Conservation (phyloP, 1,140 invertebrate species). For the Potamilus streckersoni region DNA sequence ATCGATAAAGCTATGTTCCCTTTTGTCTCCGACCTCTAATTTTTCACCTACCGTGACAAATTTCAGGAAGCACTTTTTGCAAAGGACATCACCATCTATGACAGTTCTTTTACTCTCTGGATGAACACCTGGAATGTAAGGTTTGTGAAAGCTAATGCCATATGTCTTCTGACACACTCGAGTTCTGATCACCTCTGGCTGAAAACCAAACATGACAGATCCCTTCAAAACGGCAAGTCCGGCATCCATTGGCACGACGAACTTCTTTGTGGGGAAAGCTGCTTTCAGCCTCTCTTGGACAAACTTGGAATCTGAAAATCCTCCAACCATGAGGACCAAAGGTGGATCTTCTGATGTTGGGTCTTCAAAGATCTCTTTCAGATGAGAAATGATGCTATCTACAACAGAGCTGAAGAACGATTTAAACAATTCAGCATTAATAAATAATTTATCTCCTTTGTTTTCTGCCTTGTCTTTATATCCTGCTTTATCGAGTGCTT, state of each 20-base stretch:
- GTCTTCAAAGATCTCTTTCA: conserved; percentile 9
- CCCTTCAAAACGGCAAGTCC: conserved; percentile 7
- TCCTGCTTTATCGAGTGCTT: background rate
- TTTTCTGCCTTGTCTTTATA: background rate
- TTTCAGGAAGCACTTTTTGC: conserved; percentile 23
- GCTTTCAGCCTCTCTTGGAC: background rate
- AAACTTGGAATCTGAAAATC: conserved; percentile 18
- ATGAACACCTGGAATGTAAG: background rate
- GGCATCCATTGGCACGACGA: conserved; percentile 11
- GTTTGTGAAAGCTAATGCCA: conserved; percentile 7
- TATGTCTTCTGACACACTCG: conserved; percentile 14
- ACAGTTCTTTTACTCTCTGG: conserved; percentile 10
- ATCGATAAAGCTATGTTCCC: conserved; percentile 9
- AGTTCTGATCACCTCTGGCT: conserved; percentile 8
- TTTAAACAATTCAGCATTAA: background rate
- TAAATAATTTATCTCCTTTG: conserved; percentile 1
- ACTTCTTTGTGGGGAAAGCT: background rate
- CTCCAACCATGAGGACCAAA: conserved; percentile 20
- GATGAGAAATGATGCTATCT: conserved; percentile 1
- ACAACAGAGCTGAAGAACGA: conserved; percentile 4
- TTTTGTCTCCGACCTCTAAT: background rate
- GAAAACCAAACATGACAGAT: background rate
- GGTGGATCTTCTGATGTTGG: conserved; percentile 1
- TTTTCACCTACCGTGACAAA: conserved; percentile 15
- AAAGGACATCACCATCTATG: conserved; percentile 12